Conservation (phyloP, 2,888 invertebrate species). For the Synanthedon tipuliformis region DNA sequence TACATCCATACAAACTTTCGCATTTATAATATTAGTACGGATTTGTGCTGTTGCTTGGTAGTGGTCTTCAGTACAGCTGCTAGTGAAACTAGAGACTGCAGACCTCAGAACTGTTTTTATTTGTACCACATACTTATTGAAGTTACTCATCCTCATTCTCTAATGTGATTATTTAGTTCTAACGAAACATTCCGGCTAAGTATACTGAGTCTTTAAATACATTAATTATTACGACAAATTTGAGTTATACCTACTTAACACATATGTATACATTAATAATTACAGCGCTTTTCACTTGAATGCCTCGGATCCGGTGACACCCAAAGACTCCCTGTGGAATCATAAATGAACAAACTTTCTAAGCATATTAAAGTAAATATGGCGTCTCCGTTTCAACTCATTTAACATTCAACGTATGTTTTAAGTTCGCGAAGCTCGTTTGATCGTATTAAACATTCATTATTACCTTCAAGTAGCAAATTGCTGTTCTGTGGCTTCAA, state of each 20-base stretch:
- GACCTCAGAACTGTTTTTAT: too few species aligned
- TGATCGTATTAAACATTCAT: conserved; percentile 45
- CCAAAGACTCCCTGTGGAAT: conserved; percentile 43
- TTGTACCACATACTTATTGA: too few species aligned
- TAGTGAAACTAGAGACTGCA: too few species aligned
- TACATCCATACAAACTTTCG: too few species aligned
- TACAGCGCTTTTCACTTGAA: not conserved
- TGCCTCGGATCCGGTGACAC: conserved; percentile 6
- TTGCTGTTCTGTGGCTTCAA: conserved; percentile 80
- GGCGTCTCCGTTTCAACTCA: conserved; percentile 41
- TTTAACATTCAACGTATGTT: conserved; percentile 56
- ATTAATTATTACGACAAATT: not conserved
- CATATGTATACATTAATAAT: not conserved
- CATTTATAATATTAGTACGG: too few species aligned
- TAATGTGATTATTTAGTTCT: too few species aligned
- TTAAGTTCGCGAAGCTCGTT: conserved; percentile 42
- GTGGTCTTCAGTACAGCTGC: too few species aligned
- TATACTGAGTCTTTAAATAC: too few species aligned
- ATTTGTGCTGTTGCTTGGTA: too few species aligned
- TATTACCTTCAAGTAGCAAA: conserved; percentile 80
- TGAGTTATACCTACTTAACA: not conserved
- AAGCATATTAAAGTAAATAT: conserved; percentile 48
- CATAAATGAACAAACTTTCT: conserved; percentile 51
- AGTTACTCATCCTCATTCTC: too few species aligned
- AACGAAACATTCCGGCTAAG: not conserved